phyloP scores from a whole-genome alignment of 2,888 invertebrate species.

The Drosophila ustulata region DNA sequence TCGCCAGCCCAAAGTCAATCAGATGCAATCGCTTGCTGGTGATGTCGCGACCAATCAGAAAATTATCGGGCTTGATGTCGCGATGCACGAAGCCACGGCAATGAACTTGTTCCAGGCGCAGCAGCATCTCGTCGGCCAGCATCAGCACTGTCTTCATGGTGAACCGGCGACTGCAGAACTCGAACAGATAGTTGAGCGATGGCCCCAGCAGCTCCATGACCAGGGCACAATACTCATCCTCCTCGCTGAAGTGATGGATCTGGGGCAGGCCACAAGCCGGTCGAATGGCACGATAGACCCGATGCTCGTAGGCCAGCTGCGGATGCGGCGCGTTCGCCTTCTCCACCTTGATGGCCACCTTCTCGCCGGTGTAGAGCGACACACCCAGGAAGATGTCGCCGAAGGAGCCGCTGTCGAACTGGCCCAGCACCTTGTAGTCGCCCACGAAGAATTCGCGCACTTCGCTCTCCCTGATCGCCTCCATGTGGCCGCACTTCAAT shows the following conservation, averaged over 20 bases:
- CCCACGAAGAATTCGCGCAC: constrained; percentile 93
- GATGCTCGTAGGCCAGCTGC: constrained; percentile 98
- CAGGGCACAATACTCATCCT: constrained; percentile 99
- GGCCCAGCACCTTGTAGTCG: constrained; percentile 97
- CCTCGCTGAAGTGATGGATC: constrained; percentile 98
- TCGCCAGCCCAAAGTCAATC: constrained; percentile 99
- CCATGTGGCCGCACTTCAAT: constrained; percentile 9
- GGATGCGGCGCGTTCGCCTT: constrained; percentile 98
- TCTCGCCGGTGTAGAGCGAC: constrained; percentile 95
- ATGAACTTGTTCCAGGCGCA: constrained; percentile 98
- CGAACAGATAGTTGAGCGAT: constrained; percentile 97
- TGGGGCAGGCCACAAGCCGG: constrained; percentile 97
- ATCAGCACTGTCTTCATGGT: constrained; percentile 99
- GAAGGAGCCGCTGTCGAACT: constrained; percentile 99
- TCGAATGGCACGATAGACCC: constrained; percentile 98
- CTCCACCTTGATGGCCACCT: constrained; percentile 99
- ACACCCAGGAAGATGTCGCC: constrained; percentile 99
- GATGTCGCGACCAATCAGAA: constrained; percentile 98
- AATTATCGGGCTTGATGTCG: constrained; percentile 98
- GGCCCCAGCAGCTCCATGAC: constrained; percentile 99
- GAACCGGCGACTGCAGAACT: constrained; percentile 98
- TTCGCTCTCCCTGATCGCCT: constrained; percentile 5
- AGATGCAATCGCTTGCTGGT: constrained; percentile 98
- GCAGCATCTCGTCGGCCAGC: constrained; percentile 97
- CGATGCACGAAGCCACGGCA: constrained; percentile 98